phyloP scores from a whole-genome alignment of 1,140 invertebrate species.

The Drosophila tsacasi region DNA sequence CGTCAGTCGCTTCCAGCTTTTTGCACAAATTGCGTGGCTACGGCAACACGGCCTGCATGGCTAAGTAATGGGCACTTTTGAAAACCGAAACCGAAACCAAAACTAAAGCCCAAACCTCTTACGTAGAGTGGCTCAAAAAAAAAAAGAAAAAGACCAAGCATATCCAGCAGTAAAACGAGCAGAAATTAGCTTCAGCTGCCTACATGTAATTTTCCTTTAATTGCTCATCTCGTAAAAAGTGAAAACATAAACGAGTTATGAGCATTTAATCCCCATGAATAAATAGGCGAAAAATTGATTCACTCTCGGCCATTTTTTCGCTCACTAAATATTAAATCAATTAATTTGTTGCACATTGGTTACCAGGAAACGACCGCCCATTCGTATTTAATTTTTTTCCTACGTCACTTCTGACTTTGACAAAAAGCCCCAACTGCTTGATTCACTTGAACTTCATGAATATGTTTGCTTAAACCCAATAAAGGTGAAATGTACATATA shows the following conservation, averaged over 20 bases:
- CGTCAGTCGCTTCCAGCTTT: conserved; percentile 22
- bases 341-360: conserved; percentile 48
- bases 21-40: conserved; percentile 60
- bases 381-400: conserved; percentile 9
- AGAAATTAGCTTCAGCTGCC: conserved; percentile 9
- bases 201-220: conserved; percentile 24
- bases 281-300: conserved; percentile 31
- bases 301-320: conserved; percentile 12
- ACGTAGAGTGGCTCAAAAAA: conserved; percentile 23
- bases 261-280: conserved; percentile 33
- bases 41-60: conserved; percentile 59
- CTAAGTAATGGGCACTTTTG: conserved; percentile 51
- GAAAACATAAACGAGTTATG: conserved; percentile 37
- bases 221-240: conserved; percentile 40
- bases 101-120: conserved; percentile 32
- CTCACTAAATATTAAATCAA: conserved; percentile 54
- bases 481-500: conserved; percentile 25
- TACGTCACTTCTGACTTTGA: conserved; percentile 38
- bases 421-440: conserved; percentile 35
- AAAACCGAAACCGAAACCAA: conserved; percentile 20
- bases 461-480: conserved; percentile 27
- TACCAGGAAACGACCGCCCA: conserved; percentile 50
- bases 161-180: conserved; percentile 3
- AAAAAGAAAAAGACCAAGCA: neutral
- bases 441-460: conserved; percentile 33